Evolutionary conservation across 2,797 vertebrate species (phyloP).

Genomic region (Rhinella marina): DNA sequence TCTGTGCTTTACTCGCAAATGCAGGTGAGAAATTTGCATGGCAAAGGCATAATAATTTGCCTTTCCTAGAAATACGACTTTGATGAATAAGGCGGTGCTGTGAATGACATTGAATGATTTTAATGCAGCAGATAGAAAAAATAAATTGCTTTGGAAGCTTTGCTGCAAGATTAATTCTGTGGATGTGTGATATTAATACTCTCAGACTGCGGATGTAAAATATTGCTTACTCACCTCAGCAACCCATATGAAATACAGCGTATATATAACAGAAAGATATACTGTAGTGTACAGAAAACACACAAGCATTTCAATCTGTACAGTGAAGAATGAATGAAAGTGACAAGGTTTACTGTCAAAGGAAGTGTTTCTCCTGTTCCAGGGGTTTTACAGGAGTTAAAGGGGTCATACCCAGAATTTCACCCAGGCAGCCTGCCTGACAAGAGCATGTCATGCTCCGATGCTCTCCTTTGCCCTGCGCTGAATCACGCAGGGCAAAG

Average conservation of each 20-base stretch:
- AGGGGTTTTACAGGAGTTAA: too few relatives aligned
- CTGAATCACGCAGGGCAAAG: too few relatives aligned
- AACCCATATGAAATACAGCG: slow-evolving; percentile 8
- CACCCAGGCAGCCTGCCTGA: too few relatives aligned
- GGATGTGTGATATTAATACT: background rate
- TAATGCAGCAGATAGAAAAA: slow-evolving; percentile 26
- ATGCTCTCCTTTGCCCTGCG: too few relatives aligned
- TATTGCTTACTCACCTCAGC: background rate
- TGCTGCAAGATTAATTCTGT: slow-evolving; percentile 4
- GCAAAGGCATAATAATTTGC: slow-evolving; percentile 31
- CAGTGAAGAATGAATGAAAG: background rate
- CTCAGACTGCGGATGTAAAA: slow-evolving; percentile 18
- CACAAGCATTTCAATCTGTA: background rate
- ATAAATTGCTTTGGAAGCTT: slow-evolving; percentile 59
- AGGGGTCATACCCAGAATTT: too few relatives aligned
- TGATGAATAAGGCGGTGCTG: slow-evolving; percentile 40
- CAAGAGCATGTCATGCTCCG: too few relatives aligned
- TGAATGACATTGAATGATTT: slow-evolving; percentile 49
- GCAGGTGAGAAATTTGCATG: slow-evolving; percentile 19
- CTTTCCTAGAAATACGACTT: slow-evolving; percentile 41
- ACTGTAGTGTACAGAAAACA: background rate
- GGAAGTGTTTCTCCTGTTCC: too few relatives aligned
- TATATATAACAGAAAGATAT: background rate
- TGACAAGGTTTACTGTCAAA: background rate
- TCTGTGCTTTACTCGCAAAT: slow-evolving; percentile 41